Conservation (phyloP, 2,797 vertebrate species). For the Champsocephalus gunnari region DNA sequence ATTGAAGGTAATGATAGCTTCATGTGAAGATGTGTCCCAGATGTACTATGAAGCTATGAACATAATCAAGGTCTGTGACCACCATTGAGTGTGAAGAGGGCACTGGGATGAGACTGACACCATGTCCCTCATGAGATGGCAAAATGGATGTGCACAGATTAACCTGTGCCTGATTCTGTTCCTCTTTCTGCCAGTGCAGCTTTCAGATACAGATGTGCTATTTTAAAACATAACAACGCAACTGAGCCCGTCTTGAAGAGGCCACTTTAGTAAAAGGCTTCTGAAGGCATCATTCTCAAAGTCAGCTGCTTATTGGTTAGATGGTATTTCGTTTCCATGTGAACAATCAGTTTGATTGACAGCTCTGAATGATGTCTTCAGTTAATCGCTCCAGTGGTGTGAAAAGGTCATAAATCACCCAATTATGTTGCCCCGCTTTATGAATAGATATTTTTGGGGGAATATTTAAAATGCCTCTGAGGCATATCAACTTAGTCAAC, state of each 20-base stretch:
- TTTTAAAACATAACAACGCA: conserved; percentile 49
- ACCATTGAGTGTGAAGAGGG: conserved; percentile 23
- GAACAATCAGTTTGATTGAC: conserved; percentile 84
- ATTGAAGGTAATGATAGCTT: conserved; percentile 73
- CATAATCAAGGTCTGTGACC: conserved; percentile 60
- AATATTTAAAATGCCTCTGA: conserved; percentile 78
- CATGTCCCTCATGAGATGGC: conserved; percentile 31
- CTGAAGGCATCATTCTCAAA: conserved; percentile 59
- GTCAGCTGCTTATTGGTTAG: conserved; percentile 63
- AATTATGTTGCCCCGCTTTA: conserved; percentile 78
- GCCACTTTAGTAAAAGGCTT: conserved; percentile 63
- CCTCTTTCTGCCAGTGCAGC: conserved; percentile 16
- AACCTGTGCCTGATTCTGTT: conserved; percentile 21
- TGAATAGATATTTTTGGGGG: conserved; percentile 80
- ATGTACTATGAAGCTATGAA: conserved; percentile 69
- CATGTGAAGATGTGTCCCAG: conserved; percentile 68
- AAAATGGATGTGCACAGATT: conserved; percentile 27
- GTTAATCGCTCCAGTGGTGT: conserved; percentile 84
- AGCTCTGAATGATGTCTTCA: conserved; percentile 83
- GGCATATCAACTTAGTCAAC: conserved; percentile 80
- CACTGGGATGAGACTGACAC: conserved; percentile 29
- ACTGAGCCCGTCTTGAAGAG: conserved; percentile 54
- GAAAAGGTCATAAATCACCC: conserved; percentile 85
- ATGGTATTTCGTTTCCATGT: conserved; percentile 77
- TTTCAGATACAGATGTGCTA: conserved; percentile 30